Base-by-base conservation (phyloP, 2,797 vertebrate genomes). In the Pterois miles region DNA sequence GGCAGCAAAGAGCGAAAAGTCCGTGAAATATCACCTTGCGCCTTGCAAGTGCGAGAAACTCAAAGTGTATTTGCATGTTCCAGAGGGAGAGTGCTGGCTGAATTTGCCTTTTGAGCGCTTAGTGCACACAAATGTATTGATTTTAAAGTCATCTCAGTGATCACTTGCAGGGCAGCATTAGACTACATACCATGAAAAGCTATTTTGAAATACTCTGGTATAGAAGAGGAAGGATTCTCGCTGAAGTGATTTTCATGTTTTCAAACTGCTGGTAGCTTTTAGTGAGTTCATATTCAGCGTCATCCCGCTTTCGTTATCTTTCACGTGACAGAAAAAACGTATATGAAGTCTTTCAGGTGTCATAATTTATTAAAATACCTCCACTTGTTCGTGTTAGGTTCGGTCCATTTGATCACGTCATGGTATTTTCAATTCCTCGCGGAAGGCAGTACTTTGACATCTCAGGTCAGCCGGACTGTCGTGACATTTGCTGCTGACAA, bases 1-100 rank as follows among this genome's bases (percentile, higher is more conserved):
- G 63, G 74, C 56, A 59, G 85, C 67, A 74, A 80, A 86, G 78
- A 71, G 72, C 72, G 69, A 84, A 91, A 91, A 78, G 71, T 50
- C 83, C 54, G 76, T 78, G 88, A 88, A 90, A 92, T 88, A 92
- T 91, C 88, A 80, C 77, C 85, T 84, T 77, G 81, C 34, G 46
- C 80, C 71, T 89, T 52, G 52, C 59, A 75, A 52, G 56, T 68
- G 34, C 48, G 71, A 64, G 48, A 66, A 86, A 46, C 76, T 81
- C 69, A 84, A 70, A 94, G 91, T 91, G 86, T 91, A 91, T 94
- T 94, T 94, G 90, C 89, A 90, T 93, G 89, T 95, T 92, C 53
- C n/a, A 89, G 76, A 89, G 76, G 62, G 67, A 87, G 69, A 89
- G 82, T 86, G 88, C 75, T 72, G 72, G 70, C 86, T 81, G 74